These are phyloP conservation scores for Pipistrellus nathusii DNA, from an alignment of 2,797 vertebrate genomes.

Conservation along the genomic window DNA sequence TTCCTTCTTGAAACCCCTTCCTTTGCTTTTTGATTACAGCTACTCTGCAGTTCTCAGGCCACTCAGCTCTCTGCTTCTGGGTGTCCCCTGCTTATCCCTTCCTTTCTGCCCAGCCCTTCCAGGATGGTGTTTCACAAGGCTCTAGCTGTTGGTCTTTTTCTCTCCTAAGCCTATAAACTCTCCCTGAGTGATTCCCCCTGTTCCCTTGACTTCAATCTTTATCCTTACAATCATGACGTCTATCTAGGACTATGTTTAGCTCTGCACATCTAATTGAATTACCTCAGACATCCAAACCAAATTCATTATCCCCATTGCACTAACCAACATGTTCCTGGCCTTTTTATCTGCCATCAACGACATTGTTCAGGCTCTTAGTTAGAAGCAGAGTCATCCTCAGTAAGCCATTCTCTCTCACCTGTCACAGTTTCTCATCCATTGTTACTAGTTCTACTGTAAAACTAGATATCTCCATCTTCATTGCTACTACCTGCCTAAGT, in stretches of 20 bases:
- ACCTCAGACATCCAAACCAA: background rate
- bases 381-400: background rate
- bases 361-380: background rate
- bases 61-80: background rate
- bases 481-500: background rate
- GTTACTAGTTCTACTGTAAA: background rate
- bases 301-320: background rate
- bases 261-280: background rate
- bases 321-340: background rate
- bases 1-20: background rate
- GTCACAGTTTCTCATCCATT: background rate
- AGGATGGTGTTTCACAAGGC: background rate
- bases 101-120: background rate
- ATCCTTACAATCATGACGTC: background rate
- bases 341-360: background rate
- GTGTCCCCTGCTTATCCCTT: background rate
- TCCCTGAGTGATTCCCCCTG: background rate
- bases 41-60: background rate
- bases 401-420: background rate
- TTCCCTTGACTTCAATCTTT: slow-evolving; percentile 6
- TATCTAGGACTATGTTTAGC: background rate
- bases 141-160: background rate
- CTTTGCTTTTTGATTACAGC: background rate
- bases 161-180: background rate
- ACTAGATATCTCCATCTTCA: background rate